Base-by-base conservation (phyloP, 1,140 invertebrate species). In the Notospermus geniculatus region DNA sequence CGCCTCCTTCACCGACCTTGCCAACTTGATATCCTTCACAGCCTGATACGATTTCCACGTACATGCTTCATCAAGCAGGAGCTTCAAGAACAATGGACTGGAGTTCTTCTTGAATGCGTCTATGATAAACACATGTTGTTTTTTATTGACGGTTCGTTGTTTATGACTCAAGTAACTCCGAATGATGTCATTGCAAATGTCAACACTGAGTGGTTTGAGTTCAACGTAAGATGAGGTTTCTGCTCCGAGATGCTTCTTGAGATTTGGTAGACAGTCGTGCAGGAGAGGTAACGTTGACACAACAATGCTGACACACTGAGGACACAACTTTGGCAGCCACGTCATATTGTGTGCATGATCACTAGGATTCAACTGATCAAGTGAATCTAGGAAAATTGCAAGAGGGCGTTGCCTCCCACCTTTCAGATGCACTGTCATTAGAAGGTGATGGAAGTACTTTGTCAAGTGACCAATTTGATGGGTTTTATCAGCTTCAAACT, bases 291-390 rank as follows among this genome's bases (percentile, higher is more conserved):
- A 57, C 1, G 78, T 80, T 1, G 80, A 80, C 17, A 97, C 87
- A 39, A 98, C 89, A 64, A 97, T 88, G 54, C 74, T 72, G 27
- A 80, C 63, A 63, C 78, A 75, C 41, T 57, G n/a, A 9, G 78
- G 77, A 9, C 80, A 64, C 9, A 54, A 39, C 2, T 52, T 68
- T 22, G 76, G 74, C 28, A 81, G 45, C 80, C 80, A 81, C 36
- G 68, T 63, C 59, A 75, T 63, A 9, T 63, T 65, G 60, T 75
- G 71, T 17, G 74, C 73, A 64, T 75, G 63, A 57, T 75, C 56
- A 52, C 57, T 57, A 1, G 65, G 43, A 11, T 54, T 58, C 25
- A 81, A 60, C 59, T 81, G 80, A 57, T 81, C 80, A 17, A 81
- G 55, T 9, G 78, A 79, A 62, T 81, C 80, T 9, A 81, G 65